Evolutionary conservation across 1,140 invertebrate genomes (phyloP), one percentile per base, ranked within the genome.

Genomic region (Theocolax elegans): DNA sequence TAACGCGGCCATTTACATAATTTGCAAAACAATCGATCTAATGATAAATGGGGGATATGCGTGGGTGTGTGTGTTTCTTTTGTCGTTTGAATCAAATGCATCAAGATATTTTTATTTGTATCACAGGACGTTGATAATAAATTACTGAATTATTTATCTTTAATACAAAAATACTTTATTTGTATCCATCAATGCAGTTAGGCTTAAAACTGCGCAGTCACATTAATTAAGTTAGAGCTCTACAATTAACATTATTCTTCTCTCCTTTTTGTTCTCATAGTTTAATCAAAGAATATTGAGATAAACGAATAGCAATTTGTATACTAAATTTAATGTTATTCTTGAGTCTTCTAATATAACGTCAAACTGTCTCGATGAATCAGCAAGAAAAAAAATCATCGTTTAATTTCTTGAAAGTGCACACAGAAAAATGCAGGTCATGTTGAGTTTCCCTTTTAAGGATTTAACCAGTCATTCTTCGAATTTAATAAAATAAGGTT

Each of bases 21-120:
- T 64, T 64, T 64, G 62, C 46, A 64, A 64, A 53, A 64, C 62
- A 56, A 56, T 54, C 40, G 31, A 66, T 56, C 12, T 44, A 54
- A 44, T 31, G 63, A 56, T 66, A 54, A 40, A 54, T 51, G 46
- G 48, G 31, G 44, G 44, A 60, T 44, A 60, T 25, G 15, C 27
- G 3, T 15, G 48, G 31, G 44, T 42, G 44, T 44, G 44, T 25
- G 15, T 44, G 3, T 15, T 46, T 4, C n/a, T 60, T 51, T 66
- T 66, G 13, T 15, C 35, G 44, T 44, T 44, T 19, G 56, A 59
- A 59, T 59, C n/a, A n/a, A 15, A 29, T 29, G 10, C 23, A 17
- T 53, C n/a, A 25, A 29, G 2, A 15, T 53, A 53, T 53, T 53
- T 53, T 53, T 35, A 35, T 10, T n/a, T n/a, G n/a, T n/a, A n/a